Conservation (phyloP, 30 jellyfish, hydroid and myxozoan genomes). For the Hydra vulgaris region DNA sequence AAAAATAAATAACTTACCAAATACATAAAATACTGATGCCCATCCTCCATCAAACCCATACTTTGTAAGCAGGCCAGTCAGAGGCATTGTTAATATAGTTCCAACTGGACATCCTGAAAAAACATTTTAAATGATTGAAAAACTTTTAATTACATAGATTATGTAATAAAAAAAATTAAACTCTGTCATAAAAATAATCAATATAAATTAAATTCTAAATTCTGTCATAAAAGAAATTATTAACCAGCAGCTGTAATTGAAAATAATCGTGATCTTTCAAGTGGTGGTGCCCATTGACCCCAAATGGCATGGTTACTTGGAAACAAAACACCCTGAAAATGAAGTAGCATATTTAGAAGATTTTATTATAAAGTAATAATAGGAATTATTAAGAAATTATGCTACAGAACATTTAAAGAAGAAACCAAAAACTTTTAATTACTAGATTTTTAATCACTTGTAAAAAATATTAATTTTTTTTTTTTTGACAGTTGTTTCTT, state of each 20-base stretch:
- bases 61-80: constrained; percentile 96
- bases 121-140: background rate
- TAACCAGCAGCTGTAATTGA: constrained; percentile 99
- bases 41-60: constrained; percentile 99
- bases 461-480: too few relatives aligned
- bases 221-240: too few relatives aligned
- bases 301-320: constrained; percentile 99
- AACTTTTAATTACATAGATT: too few relatives aligned
- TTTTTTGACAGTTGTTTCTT: too few relatives aligned
- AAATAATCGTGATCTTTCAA: constrained; percentile 92
- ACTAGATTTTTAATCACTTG: too few relatives aligned
- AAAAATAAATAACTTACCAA: constrained; percentile 52
- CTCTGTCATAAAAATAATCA: too few relatives aligned
- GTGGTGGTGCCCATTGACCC: constrained; percentile 99
- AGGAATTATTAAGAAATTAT: background rate
- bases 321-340: constrained; percentile 89
- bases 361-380: background rate
- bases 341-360: background rate
- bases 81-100: constrained; percentile 95
- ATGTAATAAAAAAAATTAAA: too few relatives aligned
- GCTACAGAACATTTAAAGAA: too few relatives aligned
- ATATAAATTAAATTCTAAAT: background rate
- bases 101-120: constrained; percentile 98
- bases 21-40: constrained; percentile 98
- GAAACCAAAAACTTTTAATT: too few relatives aligned